Conservation (phyloP, 2,113 vertebrate species). For the Saccopteryx bilineata region DNA sequence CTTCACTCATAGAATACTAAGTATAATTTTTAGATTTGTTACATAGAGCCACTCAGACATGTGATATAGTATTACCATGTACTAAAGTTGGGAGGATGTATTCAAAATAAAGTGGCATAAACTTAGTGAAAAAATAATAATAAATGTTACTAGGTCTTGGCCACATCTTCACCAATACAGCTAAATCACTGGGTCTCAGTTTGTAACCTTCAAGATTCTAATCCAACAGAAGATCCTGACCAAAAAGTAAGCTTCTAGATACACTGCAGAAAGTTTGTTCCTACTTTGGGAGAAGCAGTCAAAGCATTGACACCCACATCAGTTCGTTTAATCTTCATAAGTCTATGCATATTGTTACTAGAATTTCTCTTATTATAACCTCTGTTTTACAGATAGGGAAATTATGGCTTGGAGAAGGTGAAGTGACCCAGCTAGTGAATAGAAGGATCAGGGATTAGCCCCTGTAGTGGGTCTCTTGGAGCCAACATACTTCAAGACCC, state of each 20-base stretch:
- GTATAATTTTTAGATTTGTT: neutral
- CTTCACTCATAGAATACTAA: neutral
- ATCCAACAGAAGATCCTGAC: neutral
- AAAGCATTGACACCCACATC: neutral
- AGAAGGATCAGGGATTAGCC: neutral
- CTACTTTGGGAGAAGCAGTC: neutral
- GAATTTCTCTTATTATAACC: neutral
- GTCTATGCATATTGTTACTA: neutral
- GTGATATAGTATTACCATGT: neutral
- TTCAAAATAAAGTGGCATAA: neutral
- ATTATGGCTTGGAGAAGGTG: neutral
- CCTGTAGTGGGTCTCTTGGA: neutral
- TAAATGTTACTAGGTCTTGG: neutral
- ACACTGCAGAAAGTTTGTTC: accelerated
- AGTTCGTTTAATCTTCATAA: neutral
- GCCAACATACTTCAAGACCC: neutral
- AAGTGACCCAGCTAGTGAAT: neutral
- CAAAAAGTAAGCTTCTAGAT: neutral
- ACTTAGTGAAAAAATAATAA: neutral
- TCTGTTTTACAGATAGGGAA: neutral
- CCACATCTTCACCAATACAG: neutral
- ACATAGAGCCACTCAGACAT: neutral
- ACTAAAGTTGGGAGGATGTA: neutral
- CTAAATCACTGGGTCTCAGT: neutral
- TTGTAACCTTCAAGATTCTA: neutral